Base-by-base conservation (phyloP, 2,113 vertebrate species). In the Cebus imitator region DNA sequence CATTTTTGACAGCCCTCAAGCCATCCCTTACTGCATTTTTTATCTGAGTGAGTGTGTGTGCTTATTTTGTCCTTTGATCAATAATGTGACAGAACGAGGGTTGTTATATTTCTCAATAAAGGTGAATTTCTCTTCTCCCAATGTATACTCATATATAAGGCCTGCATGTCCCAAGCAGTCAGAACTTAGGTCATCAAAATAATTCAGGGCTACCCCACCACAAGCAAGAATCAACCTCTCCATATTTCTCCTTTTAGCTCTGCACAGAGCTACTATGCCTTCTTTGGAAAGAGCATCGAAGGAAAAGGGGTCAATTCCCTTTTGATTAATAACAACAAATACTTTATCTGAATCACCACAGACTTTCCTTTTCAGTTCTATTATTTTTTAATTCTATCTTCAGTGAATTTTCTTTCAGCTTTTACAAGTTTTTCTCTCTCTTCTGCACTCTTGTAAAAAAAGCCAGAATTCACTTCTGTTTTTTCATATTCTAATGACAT, bases 231-330 rank as follows among this genome's bases (percentile, higher is more conserved):
- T 99, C 92, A 99, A 98, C 35, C 99, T 99, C 95, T 99, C 99
- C 99, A 99, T 99, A 97, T 99, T 99, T 98, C 99, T 99, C 96
- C 99, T 99, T 98, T 99, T 99, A 32, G 99, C 99, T 98, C 99
- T 99, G 89, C 99, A 99, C 97, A 99, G 98, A 57, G 99, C 99
- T 18, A 99, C 99, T 48, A 99, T 99, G 78, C 99, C 99, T 98
- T 99, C 99, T 98, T 99, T 99, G 0, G 99, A 99, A 55, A 99
- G 98, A 0, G 99, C 99, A 81, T 99, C 99, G 98, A 99, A 98
- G 90, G 99, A 99, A 95, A 99, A 99, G 0, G 99, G 99, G 97
- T 99, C 99, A 87, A 99, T 99, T 83, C 99, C 99, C 99, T 99
- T 99, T 98, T 99, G 99, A 98, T 99, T 99, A 97, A 99, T 99